Base-by-base conservation (phyloP, 2,888 invertebrate genomes). In the Orthosia cruda region DNA sequence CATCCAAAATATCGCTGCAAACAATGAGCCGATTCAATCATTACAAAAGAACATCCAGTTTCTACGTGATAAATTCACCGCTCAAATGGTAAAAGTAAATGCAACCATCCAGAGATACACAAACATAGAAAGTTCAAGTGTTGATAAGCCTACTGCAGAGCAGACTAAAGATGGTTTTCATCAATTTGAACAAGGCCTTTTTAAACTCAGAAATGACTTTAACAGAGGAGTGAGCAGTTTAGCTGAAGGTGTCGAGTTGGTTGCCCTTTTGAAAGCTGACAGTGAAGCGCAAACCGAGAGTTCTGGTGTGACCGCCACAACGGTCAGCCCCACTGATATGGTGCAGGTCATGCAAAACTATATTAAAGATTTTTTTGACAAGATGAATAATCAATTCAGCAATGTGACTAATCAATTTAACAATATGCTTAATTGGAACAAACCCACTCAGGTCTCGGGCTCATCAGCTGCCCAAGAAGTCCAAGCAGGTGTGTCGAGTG, bases 51-150 rank as follows among this genome's bases (percentile, higher is more conserved):
- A 91, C 70, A 91, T 96, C 58, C 87, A 93, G 63, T 87, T 88
- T 23, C 85, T 96, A 32, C 94, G 92, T 75, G 87, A 89, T 3
- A 91, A 87, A 54, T 95, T 96, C 69, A 86, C 87, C 3, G 83
- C 80, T 15, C 93, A 96, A 85, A 91, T 96, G 12, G 81, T 89
- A 1, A 94, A 94, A 77, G 81, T 96, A 1, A 94, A 95, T 71
- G 84, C 88, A 40, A 93, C 94, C 0, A 83, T 96, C 16, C 91
- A 93, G 47, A 88, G 83, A 0, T 91, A 92, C 79, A 87, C 92
- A 54, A 88, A 87, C 18, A 86, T 91, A 7, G 88, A 89, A 9
- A 79, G 77, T 45, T 50, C 79, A 16, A 89, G 82, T 52, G 71
- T 55, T 47, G 67, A 74, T 20, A 81, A 78, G 3, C 72, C 73